Conservation (phyloP, 1,140 invertebrate species). For the Drosophila mauritiana region DNA sequence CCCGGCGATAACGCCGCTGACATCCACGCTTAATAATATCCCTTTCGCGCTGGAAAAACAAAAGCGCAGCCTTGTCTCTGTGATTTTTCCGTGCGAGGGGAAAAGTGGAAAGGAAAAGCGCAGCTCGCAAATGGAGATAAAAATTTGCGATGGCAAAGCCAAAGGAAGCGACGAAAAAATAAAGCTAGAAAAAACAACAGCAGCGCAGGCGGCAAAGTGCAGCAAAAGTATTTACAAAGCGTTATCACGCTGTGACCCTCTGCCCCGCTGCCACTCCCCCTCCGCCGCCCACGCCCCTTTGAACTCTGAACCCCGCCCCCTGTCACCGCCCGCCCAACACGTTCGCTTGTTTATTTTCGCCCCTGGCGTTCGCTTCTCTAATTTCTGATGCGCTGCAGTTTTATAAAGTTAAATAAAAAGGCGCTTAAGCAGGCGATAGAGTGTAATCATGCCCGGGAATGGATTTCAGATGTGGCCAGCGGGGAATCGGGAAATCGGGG, state of each 20-base stretch:
- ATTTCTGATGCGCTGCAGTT: slow-evolving; percentile 76
- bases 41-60: slow-evolving; percentile 68
- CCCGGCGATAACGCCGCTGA: slow-evolving; percentile 72
- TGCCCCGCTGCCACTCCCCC: slow-evolving; percentile 25
- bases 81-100: slow-evolving; percentile 27
- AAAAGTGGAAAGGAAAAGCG: slow-evolving; percentile 40
- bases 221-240: slow-evolving; percentile 82
- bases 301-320: slow-evolving; percentile 8
- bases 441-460: slow-evolving; percentile 46
- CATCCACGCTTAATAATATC: slow-evolving; percentile 83
- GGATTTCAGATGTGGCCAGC: slow-evolving; percentile 20
- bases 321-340: slow-evolving; percentile 40
- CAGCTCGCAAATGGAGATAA: slow-evolving; percentile 77
- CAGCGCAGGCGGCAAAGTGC: slow-evolving; percentile 69
- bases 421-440: slow-evolving; percentile 65
- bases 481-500: not conserved
- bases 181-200: slow-evolving; percentile 39
- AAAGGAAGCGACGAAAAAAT: slow-evolving; percentile 78
- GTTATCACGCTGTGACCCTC: slow-evolving; percentile 74
- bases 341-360: slow-evolving; percentile 74
- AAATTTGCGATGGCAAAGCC: slow-evolving; percentile 76
- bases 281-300: not conserved
- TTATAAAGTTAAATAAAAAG: slow-evolving; percentile 78
- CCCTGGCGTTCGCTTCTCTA: slow-evolving; percentile 73
- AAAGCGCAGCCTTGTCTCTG: slow-evolving; percentile 67